phyloP scores from a whole-genome alignment of 2,113 vertebrate genomes.

The Pachyramphus minor region DNA sequence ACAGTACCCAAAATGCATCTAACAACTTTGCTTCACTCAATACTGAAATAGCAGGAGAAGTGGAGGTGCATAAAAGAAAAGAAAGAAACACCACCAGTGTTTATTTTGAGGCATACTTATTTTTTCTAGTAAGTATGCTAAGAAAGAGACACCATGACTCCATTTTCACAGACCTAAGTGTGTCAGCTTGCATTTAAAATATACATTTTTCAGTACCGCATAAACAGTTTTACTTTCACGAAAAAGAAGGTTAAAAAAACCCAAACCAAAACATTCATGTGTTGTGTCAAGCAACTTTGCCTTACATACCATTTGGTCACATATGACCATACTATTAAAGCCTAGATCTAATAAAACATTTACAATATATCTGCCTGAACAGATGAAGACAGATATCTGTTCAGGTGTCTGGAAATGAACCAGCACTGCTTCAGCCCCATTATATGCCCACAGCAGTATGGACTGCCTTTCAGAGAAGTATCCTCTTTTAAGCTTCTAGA shows the following conservation, averaged over 20 bases:
- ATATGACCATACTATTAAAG: neutral
- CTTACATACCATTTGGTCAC: neutral
- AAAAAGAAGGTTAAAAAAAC: neutral
- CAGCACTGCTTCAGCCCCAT: neutral
- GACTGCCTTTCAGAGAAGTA: neutral
- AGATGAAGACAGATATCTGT: neutral
- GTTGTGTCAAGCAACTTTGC: neutral
- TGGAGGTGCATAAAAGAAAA: neutral
- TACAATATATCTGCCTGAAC: neutral
- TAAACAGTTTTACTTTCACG: neutral
- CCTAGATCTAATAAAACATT: neutral
- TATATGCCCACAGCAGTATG: fast-evolving
- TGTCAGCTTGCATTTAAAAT: neutral
- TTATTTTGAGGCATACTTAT: neutral
- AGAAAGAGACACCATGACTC: neutral
- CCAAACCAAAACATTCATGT: neutral
- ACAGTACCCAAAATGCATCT: neutral
- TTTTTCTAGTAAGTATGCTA: neutral
- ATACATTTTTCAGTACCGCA: neutral
- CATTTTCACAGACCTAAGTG: neutral
- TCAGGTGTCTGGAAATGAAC: neutral
- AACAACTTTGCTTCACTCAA: neutral
- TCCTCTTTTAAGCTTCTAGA: neutral
- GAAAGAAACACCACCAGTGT: neutral
- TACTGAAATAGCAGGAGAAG: neutral